Conservation (phyloP, 2,888 invertebrate species). For the Griposia aprilina region DNA sequence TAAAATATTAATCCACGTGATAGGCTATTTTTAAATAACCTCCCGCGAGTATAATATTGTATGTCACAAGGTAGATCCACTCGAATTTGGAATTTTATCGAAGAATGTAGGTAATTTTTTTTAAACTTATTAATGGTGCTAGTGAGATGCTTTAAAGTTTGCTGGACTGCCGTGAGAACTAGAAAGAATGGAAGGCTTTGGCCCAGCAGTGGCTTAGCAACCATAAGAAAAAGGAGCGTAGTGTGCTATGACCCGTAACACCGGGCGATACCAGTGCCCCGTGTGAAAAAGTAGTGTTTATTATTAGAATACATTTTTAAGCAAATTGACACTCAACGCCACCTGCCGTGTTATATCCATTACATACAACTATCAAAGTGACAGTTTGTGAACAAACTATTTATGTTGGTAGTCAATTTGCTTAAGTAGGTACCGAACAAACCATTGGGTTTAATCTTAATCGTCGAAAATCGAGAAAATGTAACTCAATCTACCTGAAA, state of each 20-base stretch:
- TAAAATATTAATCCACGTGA: background rate
- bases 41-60: background rate
- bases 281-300: background rate
- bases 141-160: background rate
- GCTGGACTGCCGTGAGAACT: too few species aligned
- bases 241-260: background rate
- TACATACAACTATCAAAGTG: too few species aligned
- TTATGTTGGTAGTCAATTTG: too few species aligned
- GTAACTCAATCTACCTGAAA: too few species aligned
- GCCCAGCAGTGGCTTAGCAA: too few species aligned
- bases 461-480: too few species aligned
- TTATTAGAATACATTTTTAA: too few species aligned
- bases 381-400: too few species aligned
- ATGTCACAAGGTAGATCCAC: background rate
- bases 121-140: background rate
- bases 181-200: background rate
- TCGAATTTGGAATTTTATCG: background rate
- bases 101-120: background rate
- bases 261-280: background rate
- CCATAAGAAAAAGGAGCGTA: background rate
- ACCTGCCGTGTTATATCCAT: too few species aligned
- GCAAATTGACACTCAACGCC: too few species aligned
- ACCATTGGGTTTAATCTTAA: too few species aligned
- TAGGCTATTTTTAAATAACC: conserved; percentile 1
- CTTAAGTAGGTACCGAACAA: too few species aligned